Conservation (phyloP, 2,888 invertebrate genomes). For the Gnatocerus cornutus region DNA sequence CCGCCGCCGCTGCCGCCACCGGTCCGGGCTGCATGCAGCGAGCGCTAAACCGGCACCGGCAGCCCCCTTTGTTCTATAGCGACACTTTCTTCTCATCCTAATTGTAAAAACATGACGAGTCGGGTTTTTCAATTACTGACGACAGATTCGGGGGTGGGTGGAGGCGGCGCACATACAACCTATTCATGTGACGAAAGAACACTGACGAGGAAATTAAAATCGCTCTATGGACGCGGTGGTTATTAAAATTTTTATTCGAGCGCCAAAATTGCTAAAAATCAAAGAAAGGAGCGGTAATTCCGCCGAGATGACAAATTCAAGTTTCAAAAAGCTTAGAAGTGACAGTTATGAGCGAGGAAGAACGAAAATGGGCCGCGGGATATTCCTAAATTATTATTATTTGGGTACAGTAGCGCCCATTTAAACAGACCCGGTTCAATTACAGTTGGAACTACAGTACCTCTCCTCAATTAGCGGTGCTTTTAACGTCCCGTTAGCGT, state of each 20-base stretch:
- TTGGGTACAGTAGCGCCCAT: no score
- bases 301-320: no score
- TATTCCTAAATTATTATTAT: no score
- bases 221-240: neutral
- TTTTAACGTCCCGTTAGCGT: neutral
- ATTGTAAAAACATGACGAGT: conserved; percentile 18
- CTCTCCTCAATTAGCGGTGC: neutral
- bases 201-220: neutral
- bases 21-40: conserved; percentile 52
- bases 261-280: no score
- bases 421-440: no score
- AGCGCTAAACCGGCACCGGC: conserved; percentile 20
- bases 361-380: no score
- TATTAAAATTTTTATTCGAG: no score
- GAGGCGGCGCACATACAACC: conserved; percentile 1
- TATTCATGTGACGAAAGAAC: conserved; percentile 4
- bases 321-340: no score
- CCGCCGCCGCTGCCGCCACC: conserved; percentile 50
- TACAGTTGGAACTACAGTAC: no score
- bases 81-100: conserved; percentile 20
- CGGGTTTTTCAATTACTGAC: conserved; percentile 4
- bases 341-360: no score
- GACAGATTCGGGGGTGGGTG: conserved; percentile 2
- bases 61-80: conserved; percentile 29
- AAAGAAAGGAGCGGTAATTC: no score